phyloP scores from a whole-genome alignment of 2,113 vertebrate species.

The Protomyctophum bolini region DNA sequence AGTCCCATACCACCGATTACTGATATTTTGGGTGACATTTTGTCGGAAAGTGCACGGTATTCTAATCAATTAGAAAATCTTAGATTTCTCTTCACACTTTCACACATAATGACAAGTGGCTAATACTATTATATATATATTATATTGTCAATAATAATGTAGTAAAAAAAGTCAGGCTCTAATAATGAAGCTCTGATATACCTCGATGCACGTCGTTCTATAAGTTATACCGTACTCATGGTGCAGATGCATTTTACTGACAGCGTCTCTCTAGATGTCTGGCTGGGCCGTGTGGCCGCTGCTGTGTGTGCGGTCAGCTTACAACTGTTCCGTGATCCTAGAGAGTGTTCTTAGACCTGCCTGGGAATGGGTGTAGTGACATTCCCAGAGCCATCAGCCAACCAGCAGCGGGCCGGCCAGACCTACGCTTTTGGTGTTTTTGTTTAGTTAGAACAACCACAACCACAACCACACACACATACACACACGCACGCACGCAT shows the following conservation, averaged over 20 bases:
- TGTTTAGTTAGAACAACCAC: slow-evolving; percentile 31
- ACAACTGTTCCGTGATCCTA: slow-evolving; percentile 38
- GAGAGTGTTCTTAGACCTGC: slow-evolving; percentile 29
- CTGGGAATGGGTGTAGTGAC: slow-evolving; percentile 19
- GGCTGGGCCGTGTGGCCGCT: slow-evolving; percentile 20
- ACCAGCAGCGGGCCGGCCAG: slow-evolving; percentile 27
- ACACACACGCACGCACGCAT: slow-evolving; percentile 8
- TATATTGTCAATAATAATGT: too few species aligned
- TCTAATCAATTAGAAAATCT: too few species aligned
- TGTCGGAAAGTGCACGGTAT: too few species aligned
- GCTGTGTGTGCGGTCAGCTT: slow-evolving; percentile 41
- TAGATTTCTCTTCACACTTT: too few species aligned
- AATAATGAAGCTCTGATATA: too few species aligned
- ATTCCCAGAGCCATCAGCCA: slow-evolving; percentile 15
- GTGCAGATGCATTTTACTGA: slow-evolving; percentile 2
- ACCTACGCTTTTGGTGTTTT: slow-evolving; percentile 35
- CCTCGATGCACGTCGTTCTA: too few species aligned
- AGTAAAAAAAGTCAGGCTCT: too few species aligned
- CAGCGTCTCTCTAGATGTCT: slow-evolving; percentile 15
- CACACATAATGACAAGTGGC: too few species aligned
- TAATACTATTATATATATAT: too few species aligned
- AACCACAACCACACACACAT: slow-evolving; percentile 6
- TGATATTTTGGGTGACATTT: too few species aligned
- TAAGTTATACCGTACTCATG: too few species aligned
- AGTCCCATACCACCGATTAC: too few species aligned